Percentiles rank a stretch among this genome's conserved stretches.
Evolutionary conservation across 2,797 vertebrate species (phyloP).

Genomic region (Sebastes glaucus): DNA sequence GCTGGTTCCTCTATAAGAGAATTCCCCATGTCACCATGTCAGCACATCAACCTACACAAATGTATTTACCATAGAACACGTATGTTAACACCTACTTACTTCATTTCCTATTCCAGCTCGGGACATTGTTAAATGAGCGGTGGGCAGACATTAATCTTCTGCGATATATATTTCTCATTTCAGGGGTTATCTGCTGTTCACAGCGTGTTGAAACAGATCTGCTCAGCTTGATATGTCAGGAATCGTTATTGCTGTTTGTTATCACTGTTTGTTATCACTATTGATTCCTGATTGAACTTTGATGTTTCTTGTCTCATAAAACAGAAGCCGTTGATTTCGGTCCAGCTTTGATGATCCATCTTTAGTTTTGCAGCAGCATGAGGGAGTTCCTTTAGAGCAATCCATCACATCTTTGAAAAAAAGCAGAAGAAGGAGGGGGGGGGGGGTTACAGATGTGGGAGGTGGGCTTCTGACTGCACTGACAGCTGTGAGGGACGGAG

Average conservation of each 20-base stretch:
- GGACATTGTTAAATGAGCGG: conserved; percentile 20
- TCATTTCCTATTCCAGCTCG: conserved; percentile 39
- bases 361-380: conserved; percentile 33
- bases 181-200: background rate
- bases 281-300: background rate
- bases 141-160: conserved; percentile 38
- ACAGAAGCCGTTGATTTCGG: background rate
- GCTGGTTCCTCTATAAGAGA: conserved; percentile 81
- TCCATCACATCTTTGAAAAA: conserved; percentile 52
- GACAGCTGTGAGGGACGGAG: conserved; percentile 85
- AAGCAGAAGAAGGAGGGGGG: background rate
- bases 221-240: background rate
- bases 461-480: conserved; percentile 78
- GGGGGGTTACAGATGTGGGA: conserved; percentile 69
- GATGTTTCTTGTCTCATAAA: background rate
- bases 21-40: conserved; percentile 70
- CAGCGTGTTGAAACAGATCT: background rate
- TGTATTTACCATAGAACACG: conserved; percentile 73
- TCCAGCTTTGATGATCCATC: conserved; percentile 13
- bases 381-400: conserved; percentile 46
- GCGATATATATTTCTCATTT: conserved; percentile 16
- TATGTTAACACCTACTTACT: conserved; percentile 69
- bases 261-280: background rate
- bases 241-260: background rate
- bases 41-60: conserved; percentile 73